These are phyloP conservation scores for Amphiprion clarkii DNA, from an alignment of 2,797 vertebrate species.

Conservation along the genomic window DNA sequence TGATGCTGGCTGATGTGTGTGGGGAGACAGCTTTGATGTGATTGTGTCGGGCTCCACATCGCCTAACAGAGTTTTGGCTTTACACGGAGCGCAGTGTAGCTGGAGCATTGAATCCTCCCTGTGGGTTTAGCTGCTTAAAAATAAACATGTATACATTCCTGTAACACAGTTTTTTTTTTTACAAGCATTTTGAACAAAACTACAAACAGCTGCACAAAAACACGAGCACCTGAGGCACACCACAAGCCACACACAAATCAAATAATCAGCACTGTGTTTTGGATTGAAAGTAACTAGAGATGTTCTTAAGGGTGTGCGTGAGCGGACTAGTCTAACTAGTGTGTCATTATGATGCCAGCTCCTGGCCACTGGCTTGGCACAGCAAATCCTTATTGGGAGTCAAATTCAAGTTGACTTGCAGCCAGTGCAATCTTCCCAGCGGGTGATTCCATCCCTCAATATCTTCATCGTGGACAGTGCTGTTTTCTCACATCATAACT, in stretches of 20 bases:
- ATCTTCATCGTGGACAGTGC: slow-evolving; percentile 58
- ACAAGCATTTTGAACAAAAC: slow-evolving; percentile 57
- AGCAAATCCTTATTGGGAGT: slow-evolving; percentile 49
- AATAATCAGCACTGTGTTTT: slow-evolving; percentile 60
- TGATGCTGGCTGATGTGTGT: slow-evolving; percentile 32
- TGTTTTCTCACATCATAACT: slow-evolving; percentile 49
- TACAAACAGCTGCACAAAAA: slow-evolving; percentile 51
- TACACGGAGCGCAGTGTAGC: slow-evolving; percentile 23
- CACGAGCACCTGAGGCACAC: slow-evolving; percentile 39
- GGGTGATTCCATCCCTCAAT: slow-evolving; percentile 48
- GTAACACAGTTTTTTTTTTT: slow-evolving; percentile 37
- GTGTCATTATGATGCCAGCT: slow-evolving; percentile 71
- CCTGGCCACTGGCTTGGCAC: slow-evolving; percentile 64
- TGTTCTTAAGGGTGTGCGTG: slow-evolving; percentile 61
- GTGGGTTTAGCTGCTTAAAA: slow-evolving; percentile 59
- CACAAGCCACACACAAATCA: slow-evolving; percentile 58
- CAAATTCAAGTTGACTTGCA: slow-evolving; percentile 65
- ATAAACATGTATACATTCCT: slow-evolving; percentile 58
- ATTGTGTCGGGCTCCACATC: slow-evolving; percentile 51
- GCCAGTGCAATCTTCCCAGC: slow-evolving; percentile 51
- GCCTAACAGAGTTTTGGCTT: slow-evolving; percentile 42
- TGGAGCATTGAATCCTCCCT: slow-evolving; percentile 36
- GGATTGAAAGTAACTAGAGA: slow-evolving; percentile 53
- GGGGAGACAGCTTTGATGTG: slow-evolving; percentile 47
- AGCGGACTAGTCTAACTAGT: slow-evolving; percentile 51